A percentile compares a stretch with the other conserved stretches of the same genome.
Evolutionary conservation across 1,140 invertebrate species (phyloP).

Genomic region (Aphis craccivora): DNA sequence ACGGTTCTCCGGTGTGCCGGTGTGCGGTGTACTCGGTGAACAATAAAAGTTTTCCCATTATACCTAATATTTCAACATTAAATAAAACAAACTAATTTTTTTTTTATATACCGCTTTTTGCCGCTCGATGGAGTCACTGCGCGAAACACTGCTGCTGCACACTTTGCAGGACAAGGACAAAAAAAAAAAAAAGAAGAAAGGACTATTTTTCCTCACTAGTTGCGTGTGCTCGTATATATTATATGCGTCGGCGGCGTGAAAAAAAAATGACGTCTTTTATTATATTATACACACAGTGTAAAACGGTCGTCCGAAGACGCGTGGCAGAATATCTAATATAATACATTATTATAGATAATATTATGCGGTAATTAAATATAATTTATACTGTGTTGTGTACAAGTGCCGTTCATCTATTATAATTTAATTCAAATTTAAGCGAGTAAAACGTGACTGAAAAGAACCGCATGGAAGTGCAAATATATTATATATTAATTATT

Average conservation of each 20-base stretch:
- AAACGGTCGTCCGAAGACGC: not conserved
- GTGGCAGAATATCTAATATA: not conserved
- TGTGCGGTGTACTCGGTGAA: slow-evolving; percentile 25
- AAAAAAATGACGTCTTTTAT: not conserved
- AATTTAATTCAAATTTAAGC: too few relatives aligned
- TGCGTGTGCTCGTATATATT: not conserved
- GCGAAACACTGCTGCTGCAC: not conserved
- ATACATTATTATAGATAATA: not conserved
- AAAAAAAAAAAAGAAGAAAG: slow-evolving; percentile 18
- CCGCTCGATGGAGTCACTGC: slow-evolving; percentile 31
- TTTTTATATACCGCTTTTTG: slow-evolving; percentile 19
- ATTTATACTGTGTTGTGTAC: not conserved
- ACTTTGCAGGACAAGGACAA: not conserved
- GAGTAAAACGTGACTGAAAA: not conserved
- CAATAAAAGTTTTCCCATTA: slow-evolving; percentile 58
- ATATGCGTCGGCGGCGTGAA: not conserved
- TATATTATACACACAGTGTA: not conserved
- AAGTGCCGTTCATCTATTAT: not conserved
- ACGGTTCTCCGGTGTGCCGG: slow-evolving; percentile 42
- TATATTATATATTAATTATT: too few relatives aligned
- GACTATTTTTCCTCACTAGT: slow-evolving; percentile 45
- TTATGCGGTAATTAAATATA: not conserved
- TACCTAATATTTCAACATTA: slow-evolving; percentile 56
- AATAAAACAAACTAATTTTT: slow-evolving; percentile 56
- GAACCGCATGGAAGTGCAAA: not conserved